Evolutionary conservation across 2,888 invertebrate genomes (phyloP).

Genomic region (Agrilus cyanescens): DNA sequence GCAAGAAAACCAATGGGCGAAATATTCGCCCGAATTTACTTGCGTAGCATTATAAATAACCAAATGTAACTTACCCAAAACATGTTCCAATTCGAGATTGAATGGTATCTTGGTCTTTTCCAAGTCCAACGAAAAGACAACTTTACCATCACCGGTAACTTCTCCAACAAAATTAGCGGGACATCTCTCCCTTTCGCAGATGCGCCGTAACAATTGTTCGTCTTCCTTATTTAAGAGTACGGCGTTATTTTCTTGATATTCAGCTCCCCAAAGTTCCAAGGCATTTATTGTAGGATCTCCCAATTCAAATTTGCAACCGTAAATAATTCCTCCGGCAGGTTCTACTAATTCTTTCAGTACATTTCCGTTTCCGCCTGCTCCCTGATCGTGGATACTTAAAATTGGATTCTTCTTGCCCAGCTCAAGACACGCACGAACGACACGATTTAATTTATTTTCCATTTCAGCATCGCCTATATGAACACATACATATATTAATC

Average conservation of each 20-base stretch:
- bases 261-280: slow-evolving; percentile 95
- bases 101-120: slow-evolving; percentile 56
- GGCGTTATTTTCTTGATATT: slow-evolving; percentile 94
- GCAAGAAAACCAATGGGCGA: slow-evolving; percentile 4
- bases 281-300: slow-evolving; percentile 92
- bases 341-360: slow-evolving; percentile 95
- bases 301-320: slow-evolving; percentile 72
- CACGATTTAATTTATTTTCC: slow-evolving; percentile 93
- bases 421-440: slow-evolving; percentile 87
- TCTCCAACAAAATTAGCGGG: slow-evolving; percentile 87
- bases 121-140: slow-evolving; percentile 55
- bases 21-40: slow-evolving; percentile 14
- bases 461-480: slow-evolving; percentile 85
- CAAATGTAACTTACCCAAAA: slow-evolving; percentile 49
- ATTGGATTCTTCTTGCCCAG: slow-evolving; percentile 74
- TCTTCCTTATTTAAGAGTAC: slow-evolving; percentile 64
- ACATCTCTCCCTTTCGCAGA: slow-evolving; percentile 81
- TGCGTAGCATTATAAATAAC: too few species aligned
- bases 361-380: slow-evolving; percentile 97
- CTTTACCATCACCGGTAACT: slow-evolving; percentile 75
- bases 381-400: slow-evolving; percentile 94
- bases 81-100: slow-evolving; percentile 77
- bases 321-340: slow-evolving; percentile 86
- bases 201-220: slow-evolving; percentile 48
- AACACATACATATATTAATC: slow-evolving; percentile 17